Evolutionary conservation across 2,797 vertebrate genomes (phyloP), one percentile per base, ranked within the genome.

Genomic region (Mus caroli): DNA sequence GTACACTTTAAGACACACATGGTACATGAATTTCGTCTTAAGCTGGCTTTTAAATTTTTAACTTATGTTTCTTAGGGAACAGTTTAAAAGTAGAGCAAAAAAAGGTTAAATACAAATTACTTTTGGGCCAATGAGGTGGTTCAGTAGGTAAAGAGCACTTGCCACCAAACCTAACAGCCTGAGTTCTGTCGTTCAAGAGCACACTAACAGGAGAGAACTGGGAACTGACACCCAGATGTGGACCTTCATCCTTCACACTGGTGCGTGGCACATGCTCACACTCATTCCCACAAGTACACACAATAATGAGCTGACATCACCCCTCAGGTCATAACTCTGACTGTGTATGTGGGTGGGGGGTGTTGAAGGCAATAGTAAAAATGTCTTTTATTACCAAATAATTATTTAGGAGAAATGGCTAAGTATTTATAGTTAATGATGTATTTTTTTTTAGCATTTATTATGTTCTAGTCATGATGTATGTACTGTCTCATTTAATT

Each of bases 41-140:
- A 69, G 3, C 60, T 88, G 7, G 56, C 87, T 43, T 69, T 64
- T 56, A 17, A 40, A 86, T 37, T 52, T 17, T 40, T 40, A 92
- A 80, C 78, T 93, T 62, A 73, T 90, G 17, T 93, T 96, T 24
- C 26, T 91, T 89, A 91, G 73, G 88, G 50, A 94, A 92, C 31
- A 96, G 88, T 87, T 95, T 84, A 52, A 95, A 97, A 96, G 93
- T 26, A 80, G 58, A 90, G 46, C 52, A 89, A 79, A 94, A 94
- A 67, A 64, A 26, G 37, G 6, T 26, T 82, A 92, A 92, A 90
- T 85, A 89, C 94, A 95, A 95, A 75, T 83, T 64, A 84, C 34
- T 95, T 3, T 88, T 78, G 60, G 76, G 46, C n/a, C 76, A 28
- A 86, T 22, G 52, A 88, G 14, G 19, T 31, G 67, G 40, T 40